Conservation (phyloP, 2,797 vertebrate genomes). For the Bucorvus abyssinicus region DNA sequence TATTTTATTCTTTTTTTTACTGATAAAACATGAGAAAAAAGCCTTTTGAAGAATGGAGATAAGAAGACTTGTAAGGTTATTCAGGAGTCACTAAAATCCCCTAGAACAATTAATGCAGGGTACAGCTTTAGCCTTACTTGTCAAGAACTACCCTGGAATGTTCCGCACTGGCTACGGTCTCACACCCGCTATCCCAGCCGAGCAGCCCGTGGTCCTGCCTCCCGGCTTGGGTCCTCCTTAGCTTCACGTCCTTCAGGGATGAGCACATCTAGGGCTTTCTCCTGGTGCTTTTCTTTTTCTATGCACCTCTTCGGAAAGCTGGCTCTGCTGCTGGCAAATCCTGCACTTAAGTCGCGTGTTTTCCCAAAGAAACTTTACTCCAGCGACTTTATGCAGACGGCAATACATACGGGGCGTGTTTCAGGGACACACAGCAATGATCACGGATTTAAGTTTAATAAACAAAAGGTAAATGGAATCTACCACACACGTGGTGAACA, state of each 20-base stretch:
- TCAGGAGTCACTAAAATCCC: background rate
- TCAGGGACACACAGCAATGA: background rate
- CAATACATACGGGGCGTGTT: background rate
- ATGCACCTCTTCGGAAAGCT: background rate
- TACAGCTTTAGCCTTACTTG: background rate
- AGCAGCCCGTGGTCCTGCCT: background rate
- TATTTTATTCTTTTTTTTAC: background rate
- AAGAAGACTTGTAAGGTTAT: background rate
- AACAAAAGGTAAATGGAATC: constrained; percentile 12
- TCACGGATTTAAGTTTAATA: background rate
- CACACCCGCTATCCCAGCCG: background rate
- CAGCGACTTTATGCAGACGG: background rate
- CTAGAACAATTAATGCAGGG: background rate
- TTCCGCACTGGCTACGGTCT: background rate
- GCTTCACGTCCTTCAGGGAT: background rate
- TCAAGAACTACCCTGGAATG: background rate
- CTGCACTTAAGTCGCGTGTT: background rate
- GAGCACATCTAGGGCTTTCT: background rate
- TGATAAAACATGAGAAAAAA: background rate
- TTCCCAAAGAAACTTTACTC: background rate
- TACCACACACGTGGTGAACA: background rate
- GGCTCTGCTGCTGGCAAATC: background rate
- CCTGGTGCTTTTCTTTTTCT: background rate
- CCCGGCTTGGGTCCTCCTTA: background rate
- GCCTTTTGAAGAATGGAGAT: background rate